phyloP scores from a whole-genome alignment of 2,888 invertebrate genomes.

The Caenorhabditis drosophilae region DNA sequence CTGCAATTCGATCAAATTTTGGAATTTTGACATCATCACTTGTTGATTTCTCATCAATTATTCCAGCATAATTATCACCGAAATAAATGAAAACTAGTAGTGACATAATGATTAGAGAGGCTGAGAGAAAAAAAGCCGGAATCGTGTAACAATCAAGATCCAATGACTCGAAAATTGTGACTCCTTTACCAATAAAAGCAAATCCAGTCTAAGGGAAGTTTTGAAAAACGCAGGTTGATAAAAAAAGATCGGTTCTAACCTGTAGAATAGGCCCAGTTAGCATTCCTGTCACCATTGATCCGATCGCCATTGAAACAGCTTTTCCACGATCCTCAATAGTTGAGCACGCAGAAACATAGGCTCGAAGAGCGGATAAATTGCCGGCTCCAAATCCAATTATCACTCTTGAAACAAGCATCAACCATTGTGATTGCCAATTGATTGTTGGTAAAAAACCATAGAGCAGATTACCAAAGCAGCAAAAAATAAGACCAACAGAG shows the following conservation, averaged over 20 bases:
- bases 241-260: too few relatives aligned
- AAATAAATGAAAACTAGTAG: slow-evolving; percentile 34
- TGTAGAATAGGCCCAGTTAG: slow-evolving; percentile 36
- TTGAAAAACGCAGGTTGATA: too few relatives aligned
- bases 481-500: slow-evolving; percentile 31
- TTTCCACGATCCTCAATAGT: slow-evolving; percentile 32
- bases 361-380: slow-evolving; percentile 33
- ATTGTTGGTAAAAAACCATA: slow-evolving; percentile 37
- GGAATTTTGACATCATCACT: slow-evolving; percentile 36
- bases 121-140: slow-evolving; percentile 28
- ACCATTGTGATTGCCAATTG: slow-evolving; percentile 25
- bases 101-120: slow-evolving; percentile 20
- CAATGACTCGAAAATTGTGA: slow-evolving; percentile 17
- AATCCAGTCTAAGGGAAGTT: too few relatives aligned
- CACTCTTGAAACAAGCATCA: slow-evolving; percentile 38
- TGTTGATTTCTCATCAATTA: slow-evolving; percentile 39
- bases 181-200: slow-evolving; percentile 27
- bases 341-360: slow-evolving; percentile 34
- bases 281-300: slow-evolving; percentile 40
- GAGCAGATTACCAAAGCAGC: slow-evolving; percentile 30
- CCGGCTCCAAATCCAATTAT: slow-evolving; percentile 40
- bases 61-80: slow-evolving; percentile 46
- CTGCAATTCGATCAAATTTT: slow-evolving; percentile 33
- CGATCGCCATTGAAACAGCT: slow-evolving; percentile 37
- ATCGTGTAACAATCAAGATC: slow-evolving; percentile 38